Evolutionary conservation across 2,113 vertebrate genomes (phyloP).

Genomic region (Clarias gariepinus): DNA sequence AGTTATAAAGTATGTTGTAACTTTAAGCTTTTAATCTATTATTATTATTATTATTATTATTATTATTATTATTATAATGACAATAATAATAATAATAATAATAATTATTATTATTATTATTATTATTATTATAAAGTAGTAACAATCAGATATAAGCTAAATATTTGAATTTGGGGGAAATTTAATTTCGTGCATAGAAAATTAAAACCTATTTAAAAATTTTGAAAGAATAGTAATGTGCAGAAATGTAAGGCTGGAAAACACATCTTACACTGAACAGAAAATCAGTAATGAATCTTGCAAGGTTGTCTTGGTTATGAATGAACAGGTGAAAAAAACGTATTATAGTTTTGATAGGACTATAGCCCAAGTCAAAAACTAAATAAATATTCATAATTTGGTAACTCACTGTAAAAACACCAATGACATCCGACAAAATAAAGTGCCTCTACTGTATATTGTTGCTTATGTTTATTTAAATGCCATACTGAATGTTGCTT

Average conservation of each 20-base stretch:
- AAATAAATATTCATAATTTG: neutral
- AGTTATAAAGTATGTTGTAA: neutral
- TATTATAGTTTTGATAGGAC: neutral
- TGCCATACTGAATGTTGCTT: neutral
- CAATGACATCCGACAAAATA: neutral
- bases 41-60: no score
- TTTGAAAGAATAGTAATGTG: neutral
- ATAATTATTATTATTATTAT: no score
- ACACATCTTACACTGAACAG: neutral
- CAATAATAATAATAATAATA: no score
- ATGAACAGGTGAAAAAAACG: neutral
- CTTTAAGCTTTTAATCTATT: neutral
- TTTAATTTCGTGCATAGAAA: neutral
- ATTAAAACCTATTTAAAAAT: neutral
- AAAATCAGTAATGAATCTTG: neutral
- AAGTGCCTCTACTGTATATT: neutral
- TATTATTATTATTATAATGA: no score
- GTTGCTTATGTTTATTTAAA: neutral
- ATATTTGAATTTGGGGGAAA: neutral
- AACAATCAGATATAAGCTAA: neutral
- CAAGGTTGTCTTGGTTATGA: neutral
- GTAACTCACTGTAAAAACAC: neutral
- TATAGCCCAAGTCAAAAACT: neutral
- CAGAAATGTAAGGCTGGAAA: neutral
- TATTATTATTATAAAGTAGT: neutral